Conservation (phyloP, 2,888 invertebrate species). For the Geotrupes spiniger region DNA sequence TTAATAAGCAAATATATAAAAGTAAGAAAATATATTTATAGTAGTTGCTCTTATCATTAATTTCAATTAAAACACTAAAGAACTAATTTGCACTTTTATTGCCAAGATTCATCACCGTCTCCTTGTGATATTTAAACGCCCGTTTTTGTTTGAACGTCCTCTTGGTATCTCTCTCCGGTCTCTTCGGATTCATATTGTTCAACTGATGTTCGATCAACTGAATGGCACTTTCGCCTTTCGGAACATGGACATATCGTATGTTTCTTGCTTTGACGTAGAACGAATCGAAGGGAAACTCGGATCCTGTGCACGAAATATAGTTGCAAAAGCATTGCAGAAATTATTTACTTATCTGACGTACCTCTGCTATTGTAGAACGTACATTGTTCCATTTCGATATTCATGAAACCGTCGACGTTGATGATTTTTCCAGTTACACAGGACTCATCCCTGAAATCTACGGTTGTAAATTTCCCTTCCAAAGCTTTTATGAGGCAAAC, state of each 20-base stretch:
- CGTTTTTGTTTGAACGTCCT: conserved; percentile 56
- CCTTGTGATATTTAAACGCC: conserved; percentile 53
- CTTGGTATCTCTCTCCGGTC: conserved; percentile 33
- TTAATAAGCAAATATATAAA: too few species aligned
- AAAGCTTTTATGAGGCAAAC: conserved; percentile 60
- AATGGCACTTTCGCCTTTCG: conserved; percentile 45
- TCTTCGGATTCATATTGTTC: conserved; percentile 16
- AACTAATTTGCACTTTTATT: too few species aligned
- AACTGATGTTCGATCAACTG: conserved; percentile 34
- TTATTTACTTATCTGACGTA: too few species aligned
- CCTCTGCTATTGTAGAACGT: conserved; percentile 63
- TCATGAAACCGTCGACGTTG: conserved; percentile 69
- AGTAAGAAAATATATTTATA: too few species aligned
- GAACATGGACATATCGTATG: conserved; percentile 68
- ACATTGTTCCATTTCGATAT: conserved; percentile 61
- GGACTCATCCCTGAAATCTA: conserved; percentile 67
- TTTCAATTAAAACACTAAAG: too few species aligned
- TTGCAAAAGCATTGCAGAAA: too few species aligned
- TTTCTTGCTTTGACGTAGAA: conserved; percentile 64
- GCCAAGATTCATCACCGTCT: conserved; percentile 51
- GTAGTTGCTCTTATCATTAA: too few species aligned
- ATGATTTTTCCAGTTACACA: conserved; percentile 60
- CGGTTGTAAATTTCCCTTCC: conserved; percentile 58
- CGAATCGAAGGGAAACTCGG: conserved; percentile 58
- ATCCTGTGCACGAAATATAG: conserved; percentile 36